Percentiles rank a stretch among this genome's conserved stretches.
Conservation (phyloP, 2,797 vertebrate genomes). For the Sebastiscus albofasciatus region DNA sequence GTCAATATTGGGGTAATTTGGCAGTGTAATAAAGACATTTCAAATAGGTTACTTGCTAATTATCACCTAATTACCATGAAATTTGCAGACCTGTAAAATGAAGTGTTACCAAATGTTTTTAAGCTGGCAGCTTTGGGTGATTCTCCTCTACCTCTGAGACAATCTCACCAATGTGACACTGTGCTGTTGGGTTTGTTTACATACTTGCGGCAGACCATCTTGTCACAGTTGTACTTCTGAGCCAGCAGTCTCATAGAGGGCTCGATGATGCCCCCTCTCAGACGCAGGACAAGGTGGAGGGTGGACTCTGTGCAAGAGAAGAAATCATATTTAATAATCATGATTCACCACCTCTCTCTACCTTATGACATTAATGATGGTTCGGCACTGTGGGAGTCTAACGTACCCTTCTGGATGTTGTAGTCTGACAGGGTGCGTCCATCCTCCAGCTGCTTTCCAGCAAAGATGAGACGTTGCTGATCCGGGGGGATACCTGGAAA, state of each 20-base stretch:
- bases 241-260: constrained; percentile 88
- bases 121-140: background rate
- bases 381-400: background rate
- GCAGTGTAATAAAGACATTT: no score
- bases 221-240: constrained; percentile 92
- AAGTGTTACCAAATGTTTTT: no score
- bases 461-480: constrained; percentile 89
- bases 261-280: constrained; percentile 89
- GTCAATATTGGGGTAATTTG: no score
- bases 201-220: constrained; percentile 93
- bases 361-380: background rate
- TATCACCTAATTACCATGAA: no score
- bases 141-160: background rate
- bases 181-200: background rate
- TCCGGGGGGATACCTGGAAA: constrained; percentile 87
- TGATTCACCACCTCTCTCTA: no score
- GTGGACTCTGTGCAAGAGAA: constrained; percentile 72
- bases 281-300: constrained; percentile 88
- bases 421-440: constrained; percentile 89
- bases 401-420: constrained; percentile 86
- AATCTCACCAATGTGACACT: background rate
- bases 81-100: no score
- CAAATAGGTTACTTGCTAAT: no score
- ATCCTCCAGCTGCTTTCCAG: constrained; percentile 89
- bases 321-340: background rate